Evolutionary conservation across 2,888 invertebrate species (phyloP), one percentile per base, ranked within the genome.

Genomic region (Auanema freiburgensis): DNA sequence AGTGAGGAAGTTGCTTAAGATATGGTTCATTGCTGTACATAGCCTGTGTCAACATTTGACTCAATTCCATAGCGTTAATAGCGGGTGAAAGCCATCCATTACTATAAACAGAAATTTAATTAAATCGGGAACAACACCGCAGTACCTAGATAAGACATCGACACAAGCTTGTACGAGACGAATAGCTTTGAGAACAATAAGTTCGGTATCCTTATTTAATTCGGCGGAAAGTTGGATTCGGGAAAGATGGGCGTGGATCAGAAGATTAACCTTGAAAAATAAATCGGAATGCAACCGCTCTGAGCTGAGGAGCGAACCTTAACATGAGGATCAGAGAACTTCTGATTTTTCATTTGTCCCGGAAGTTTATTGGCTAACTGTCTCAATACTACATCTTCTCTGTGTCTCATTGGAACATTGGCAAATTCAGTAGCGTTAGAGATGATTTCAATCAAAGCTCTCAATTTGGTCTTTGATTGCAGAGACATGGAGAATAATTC

Each of bases 41-140:
- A 11, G 97, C 97, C 86, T 99, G 98, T 0, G 98, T 98, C 1
- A 93, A 92, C 97, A 98, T 99, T 87, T 98, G 98, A 0, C 97
- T 94, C 80, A 99, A 87, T 86, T 98, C 98, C 98, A 99, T 99
- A 79, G 97, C 96, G 18, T 96, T 94, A 46, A 99, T 92, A 3
- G 97, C 98, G 0, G 98, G 97, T 0, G 93, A 90, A 56, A 99
- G 87, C 98, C 98, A 99, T 41, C 98, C 97, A 80, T 95, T 96
- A 51, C 93, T 93, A 84, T 24, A 61, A 61, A 23, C 16, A 18
- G 10, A 50, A 21, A 6, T 23, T 57, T 18, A 24, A 43, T 33
- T 33, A 33, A 33, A 33, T 5, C 2, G 18, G 23, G 16, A 44
- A 44, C 1, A 1, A 66, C 52, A 44, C 33, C 5, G 21, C 53